Evolutionary conservation across 2,888 invertebrate species (phyloP).

Genomic region (Eremobia ochroleuca): DNA sequence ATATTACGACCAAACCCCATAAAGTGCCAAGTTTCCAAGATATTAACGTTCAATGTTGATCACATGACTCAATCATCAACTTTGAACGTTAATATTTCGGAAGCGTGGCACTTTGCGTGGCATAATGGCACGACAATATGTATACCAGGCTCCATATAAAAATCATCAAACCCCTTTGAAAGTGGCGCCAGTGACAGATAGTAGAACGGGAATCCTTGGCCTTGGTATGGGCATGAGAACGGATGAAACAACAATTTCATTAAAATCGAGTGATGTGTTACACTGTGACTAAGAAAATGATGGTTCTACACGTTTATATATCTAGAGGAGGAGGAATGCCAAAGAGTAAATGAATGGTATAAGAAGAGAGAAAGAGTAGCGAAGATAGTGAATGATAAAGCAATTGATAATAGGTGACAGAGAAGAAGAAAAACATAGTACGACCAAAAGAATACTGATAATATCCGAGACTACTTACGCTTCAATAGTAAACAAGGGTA

Average conservation of each 20-base stretch:
- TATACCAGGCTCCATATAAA: too few species aligned
- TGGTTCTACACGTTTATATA: neutral
- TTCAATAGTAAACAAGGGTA: slow-evolving; percentile 42
- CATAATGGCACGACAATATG: too few species aligned
- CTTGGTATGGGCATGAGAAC: neutral
- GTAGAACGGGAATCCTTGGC: neutral
- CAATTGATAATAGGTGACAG: neutral
- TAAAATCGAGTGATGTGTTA: neutral
- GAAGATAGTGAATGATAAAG: neutral
- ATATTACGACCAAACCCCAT: too few species aligned
- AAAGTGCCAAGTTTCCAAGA: too few species aligned
- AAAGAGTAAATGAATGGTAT: neutral
- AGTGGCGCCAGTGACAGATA: neutral
- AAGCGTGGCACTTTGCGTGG: too few species aligned
- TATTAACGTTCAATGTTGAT: too few species aligned
- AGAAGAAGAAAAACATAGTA: neutral
- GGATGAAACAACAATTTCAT: neutral
- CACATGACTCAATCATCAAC: too few species aligned
- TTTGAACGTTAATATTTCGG: too few species aligned
- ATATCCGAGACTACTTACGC: slow-evolving; percentile 26
- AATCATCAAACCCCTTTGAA: neutral
- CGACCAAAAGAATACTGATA: neutral
- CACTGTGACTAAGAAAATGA: neutral
- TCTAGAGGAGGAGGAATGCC: neutral
- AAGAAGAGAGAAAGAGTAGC: neutral